These are phyloP conservation scores for Busseola fusca DNA, from an alignment of 2,888 invertebrate genomes.

Conservation along the genomic window DNA sequence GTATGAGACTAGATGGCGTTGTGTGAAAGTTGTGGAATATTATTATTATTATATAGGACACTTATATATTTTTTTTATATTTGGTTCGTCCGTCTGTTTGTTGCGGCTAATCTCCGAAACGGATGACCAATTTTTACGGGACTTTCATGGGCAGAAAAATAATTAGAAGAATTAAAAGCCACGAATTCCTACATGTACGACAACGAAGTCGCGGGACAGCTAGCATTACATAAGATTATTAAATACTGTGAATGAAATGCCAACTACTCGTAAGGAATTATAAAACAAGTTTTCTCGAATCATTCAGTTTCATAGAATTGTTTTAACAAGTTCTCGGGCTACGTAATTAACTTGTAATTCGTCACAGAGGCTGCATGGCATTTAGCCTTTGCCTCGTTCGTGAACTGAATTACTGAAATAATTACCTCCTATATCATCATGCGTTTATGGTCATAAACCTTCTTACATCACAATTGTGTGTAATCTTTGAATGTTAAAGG, in stretches of 20 bases:
- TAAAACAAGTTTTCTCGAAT: constrained; percentile 10
- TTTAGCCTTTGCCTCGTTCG: constrained; percentile 56
- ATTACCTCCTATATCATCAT: constrained; percentile 40
- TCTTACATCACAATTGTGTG: constrained; percentile 42
- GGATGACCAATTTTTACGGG: background rate
- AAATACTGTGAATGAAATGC: constrained; percentile 17
- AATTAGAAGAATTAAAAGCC: background rate
- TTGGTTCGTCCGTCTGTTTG: background rate
- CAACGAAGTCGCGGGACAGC: background rate
- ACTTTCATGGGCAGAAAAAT: background rate
- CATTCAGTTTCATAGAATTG: constrained; percentile 1
- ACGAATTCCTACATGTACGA: background rate
- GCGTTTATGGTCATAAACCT: constrained; percentile 35
- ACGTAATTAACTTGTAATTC: constrained; percentile 50
- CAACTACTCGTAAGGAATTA: constrained; percentile 9
- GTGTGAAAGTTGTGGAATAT: too few relatives aligned
- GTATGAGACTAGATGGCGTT: too few relatives aligned
- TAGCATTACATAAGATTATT: background rate
- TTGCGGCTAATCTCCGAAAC: background rate
- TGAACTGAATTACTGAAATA: constrained; percentile 62
- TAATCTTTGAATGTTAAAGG: constrained; percentile 46
- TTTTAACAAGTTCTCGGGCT: constrained; percentile 23
- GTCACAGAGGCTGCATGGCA: constrained; percentile 47
- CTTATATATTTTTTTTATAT: too few relatives aligned
- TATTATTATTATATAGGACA: too few relatives aligned